phyloP scores from a whole-genome alignment of 1,140 invertebrate species.

The Bombus superbus region DNA sequence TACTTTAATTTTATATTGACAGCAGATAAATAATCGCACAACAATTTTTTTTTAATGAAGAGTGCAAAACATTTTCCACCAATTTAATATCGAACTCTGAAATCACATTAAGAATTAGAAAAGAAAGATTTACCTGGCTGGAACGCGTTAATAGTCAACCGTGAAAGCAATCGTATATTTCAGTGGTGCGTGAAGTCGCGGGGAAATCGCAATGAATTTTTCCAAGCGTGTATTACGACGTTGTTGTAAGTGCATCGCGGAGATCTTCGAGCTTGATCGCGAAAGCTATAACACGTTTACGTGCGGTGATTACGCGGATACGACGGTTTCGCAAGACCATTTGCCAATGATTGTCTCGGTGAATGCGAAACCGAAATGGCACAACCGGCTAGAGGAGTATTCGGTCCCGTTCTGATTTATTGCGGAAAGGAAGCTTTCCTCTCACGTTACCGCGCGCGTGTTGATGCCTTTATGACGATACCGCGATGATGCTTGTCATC shows the following conservation, averaged over 20 bases:
- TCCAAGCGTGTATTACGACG: constrained; percentile 19
- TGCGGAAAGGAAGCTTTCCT: constrained; percentile 45
- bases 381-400: constrained; percentile 20
- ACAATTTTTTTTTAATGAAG: too few relatives aligned
- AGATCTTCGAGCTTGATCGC: constrained; percentile 6
- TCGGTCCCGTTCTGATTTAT: constrained; percentile 64
- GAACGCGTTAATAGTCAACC: background rate
- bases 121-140: background rate
- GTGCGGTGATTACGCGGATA: constrained; percentile 69
- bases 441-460: background rate
- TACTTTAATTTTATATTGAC: background rate
- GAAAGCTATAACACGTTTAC: constrained; percentile 71
- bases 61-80: too few relatives aligned
- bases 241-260: too few relatives aligned
- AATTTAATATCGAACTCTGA: too few relatives aligned
- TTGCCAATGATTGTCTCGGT: constrained; percentile 65
- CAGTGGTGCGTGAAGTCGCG: background rate
- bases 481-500: constrained; percentile 23
- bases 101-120: too few relatives aligned
- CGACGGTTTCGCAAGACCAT: constrained; percentile 53
- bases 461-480: constrained; percentile 55
- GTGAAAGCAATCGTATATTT: background rate
- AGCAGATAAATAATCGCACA: too few relatives aligned
- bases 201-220: constrained; percentile 17
- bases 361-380: constrained; percentile 57